A percentile compares a stretch with the other conserved stretches of the same genome.
phyloP scores from a whole-genome alignment of 2,888 invertebrate species.

The Dasypolia templi region DNA sequence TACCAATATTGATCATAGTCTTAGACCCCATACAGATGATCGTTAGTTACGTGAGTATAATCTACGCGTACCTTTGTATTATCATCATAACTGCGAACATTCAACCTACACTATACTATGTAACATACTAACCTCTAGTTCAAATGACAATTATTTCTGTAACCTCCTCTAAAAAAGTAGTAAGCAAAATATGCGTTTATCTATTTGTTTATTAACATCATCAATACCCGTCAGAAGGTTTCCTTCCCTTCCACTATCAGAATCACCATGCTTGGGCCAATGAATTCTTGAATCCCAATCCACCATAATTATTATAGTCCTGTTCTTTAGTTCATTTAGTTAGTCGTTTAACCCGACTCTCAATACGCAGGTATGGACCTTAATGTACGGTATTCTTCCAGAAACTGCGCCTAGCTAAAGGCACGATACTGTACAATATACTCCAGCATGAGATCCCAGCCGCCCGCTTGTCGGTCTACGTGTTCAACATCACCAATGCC shows the following conservation, averaged over 20 bases:
- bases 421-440: conserved; percentile 90
- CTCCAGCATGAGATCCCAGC: conserved; percentile 92
- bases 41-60: conserved; percentile 68
- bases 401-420: conserved; percentile 86
- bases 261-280: background rate
- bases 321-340: background rate
- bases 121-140: no score
- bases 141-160: background rate
- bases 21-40: conserved; percentile 64
- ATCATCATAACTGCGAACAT: no score
- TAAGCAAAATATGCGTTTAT: background rate
- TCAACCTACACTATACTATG: no score
- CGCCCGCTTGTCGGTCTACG: conserved; percentile 91
- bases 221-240: background rate
- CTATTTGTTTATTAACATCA: background rate
- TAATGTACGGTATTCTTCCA: conserved; percentile 38
- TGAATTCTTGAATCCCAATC: background rate
- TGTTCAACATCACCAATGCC: conserved; percentile 95
- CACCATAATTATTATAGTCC: background rate
- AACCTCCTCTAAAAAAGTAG: background rate
- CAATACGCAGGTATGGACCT: no score
- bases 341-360: background rate
- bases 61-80: background rate
- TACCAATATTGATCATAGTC: conserved; percentile 58
- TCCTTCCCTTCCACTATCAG: background rate